Base-by-base conservation (phyloP, 2,888 invertebrate genomes). In the Dusona sp. region DNA sequence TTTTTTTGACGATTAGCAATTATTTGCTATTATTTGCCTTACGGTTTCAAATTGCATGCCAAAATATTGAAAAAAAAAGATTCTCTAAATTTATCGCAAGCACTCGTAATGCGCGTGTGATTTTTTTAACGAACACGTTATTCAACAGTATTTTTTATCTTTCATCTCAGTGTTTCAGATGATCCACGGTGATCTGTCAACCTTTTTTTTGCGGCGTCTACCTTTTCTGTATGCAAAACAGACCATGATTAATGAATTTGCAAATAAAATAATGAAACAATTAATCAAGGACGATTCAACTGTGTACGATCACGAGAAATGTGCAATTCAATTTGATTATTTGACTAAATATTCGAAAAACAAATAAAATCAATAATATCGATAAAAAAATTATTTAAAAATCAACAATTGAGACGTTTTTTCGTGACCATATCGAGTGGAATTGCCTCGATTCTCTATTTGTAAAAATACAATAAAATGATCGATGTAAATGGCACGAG, bases 401-500 rank as follows among this genome's bases (percentile, higher is more conserved):
- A 13, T 48, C 29, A 3, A 25, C 19, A 19, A 29, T 22, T 8
- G 8, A 22, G 16, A 73, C 16, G n/a, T 36, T 22, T 73, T 36
- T 25, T 70, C 68, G 45, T 54, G 73, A 57, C 22, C 73, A n/a
- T 73, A 38, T 38, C 3, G 3, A 38, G 54, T 36, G 3, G 33
- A 65, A 16, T 8, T 29, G 72, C 45, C 22, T 68, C 3, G 84
- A 81, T 54, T n/a, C 42, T 75, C 48, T 91, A 92, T 64, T 91
- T 93, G 87, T 92, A 93, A 86, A 91, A 85, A 79, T 92, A 92
- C n/a, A 93, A 79, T 29, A 93, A 85, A 36, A 93, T 85, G 42
- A 92, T 89, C 25, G 94, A 93, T 45, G 92, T 89, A 81, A 93
- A 91, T 6, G 94, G 93, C 3, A 94, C 91, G 79, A 92, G 89